phyloP scores from a whole-genome alignment of 1,140 invertebrate species.

The Drosophila yakuba region DNA sequence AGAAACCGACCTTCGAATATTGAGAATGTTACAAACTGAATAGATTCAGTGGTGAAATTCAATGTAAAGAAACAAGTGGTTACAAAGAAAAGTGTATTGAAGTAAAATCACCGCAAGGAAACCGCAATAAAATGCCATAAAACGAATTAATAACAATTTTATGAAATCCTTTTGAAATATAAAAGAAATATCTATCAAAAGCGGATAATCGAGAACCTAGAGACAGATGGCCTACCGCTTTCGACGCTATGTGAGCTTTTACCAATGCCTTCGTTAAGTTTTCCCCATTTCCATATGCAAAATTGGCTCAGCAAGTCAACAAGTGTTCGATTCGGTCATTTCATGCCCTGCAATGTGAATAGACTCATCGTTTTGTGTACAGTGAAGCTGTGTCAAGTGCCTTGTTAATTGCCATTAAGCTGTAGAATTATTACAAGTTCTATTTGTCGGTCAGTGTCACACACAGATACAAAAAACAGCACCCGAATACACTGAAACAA shows the following conservation, averaged over 20 bases:
- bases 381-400: slow-evolving; percentile 45
- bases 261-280: slow-evolving; percentile 46
- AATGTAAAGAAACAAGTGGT: slow-evolving; percentile 10
- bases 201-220: slow-evolving; percentile 6
- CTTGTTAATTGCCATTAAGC: slow-evolving; percentile 54
- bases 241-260: slow-evolving; percentile 73
- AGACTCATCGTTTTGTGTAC: slow-evolving; percentile 4
- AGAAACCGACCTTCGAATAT: slow-evolving; percentile 59
- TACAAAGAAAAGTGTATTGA: slow-evolving; percentile 4
- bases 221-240: slow-evolving; percentile 67
- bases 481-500: slow-evolving; percentile 32
- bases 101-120: too few relatives aligned
- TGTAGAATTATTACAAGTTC: slow-evolving; percentile 57
- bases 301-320: slow-evolving; percentile 52
- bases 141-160: not conserved
- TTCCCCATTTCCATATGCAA: slow-evolving; percentile 2
- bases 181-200: slow-evolving; percentile 1
- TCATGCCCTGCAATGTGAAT: slow-evolving; percentile 7
- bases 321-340: slow-evolving; percentile 46
- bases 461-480: slow-evolving; percentile 11
- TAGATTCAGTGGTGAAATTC: slow-evolving; percentile 36
- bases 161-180: not conserved
- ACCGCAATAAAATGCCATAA: too few relatives aligned
- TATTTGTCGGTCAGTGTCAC: slow-evolving; percentile 73
- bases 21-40: slow-evolving; percentile 22